These are phyloP conservation scores for Crocodylus rhombifer DNA, from an alignment of 2,797 vertebrate genomes.

Conservation along the genomic window DNA sequence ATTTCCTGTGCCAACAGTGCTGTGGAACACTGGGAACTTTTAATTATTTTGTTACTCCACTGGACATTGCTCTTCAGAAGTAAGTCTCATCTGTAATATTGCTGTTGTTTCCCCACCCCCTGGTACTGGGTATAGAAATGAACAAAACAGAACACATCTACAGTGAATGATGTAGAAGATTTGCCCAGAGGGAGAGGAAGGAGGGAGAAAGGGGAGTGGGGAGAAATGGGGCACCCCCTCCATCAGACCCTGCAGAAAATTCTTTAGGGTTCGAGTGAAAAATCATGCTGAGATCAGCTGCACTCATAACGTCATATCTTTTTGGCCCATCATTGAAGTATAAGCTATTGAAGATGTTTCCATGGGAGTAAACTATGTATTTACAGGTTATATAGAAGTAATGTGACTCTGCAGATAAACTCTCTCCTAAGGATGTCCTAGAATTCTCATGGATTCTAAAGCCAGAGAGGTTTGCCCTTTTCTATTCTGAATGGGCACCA, in stretches of 20 bases:
- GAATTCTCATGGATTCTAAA: not conserved
- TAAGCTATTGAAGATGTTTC: not conserved
- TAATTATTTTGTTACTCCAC: not conserved
- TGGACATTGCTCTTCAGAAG: not conserved
- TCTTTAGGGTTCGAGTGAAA: not conserved
- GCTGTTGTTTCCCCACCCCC: not conserved
- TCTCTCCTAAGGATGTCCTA: not conserved
- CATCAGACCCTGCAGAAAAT: not conserved
- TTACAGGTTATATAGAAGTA: rapidly evolving
- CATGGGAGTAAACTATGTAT: rapidly evolving
- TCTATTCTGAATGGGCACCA: rapidly evolving
- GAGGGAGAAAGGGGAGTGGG: no score
- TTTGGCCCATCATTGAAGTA: rapidly evolving
- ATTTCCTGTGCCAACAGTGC: not conserved
- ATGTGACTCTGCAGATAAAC: rapidly evolving
- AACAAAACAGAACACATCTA: not conserved
- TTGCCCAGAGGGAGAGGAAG: no score
- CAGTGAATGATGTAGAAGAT: not conserved
- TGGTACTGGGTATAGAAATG: not conserved
- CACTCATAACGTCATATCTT: rapidly evolving
- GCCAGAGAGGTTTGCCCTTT: not conserved
- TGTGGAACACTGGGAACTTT: not conserved
- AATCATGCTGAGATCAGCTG: not conserved
- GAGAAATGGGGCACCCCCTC: not conserved
- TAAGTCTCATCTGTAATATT: not conserved